Evolutionary conservation across 2,888 invertebrate genomes (phyloP).

Genomic region (Deilephila porcellus): DNA sequence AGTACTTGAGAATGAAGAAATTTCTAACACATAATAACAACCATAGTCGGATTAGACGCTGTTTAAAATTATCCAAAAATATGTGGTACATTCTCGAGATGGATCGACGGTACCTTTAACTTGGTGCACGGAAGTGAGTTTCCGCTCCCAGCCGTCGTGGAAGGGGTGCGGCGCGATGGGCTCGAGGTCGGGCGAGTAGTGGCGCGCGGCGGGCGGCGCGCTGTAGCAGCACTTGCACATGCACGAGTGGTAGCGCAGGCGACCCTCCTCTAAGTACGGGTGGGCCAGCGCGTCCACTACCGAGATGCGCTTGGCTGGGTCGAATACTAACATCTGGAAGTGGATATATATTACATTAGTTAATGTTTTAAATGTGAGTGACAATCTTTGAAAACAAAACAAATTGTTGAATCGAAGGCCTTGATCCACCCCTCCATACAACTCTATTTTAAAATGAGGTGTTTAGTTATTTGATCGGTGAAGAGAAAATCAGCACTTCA

Average conservation of each 20-base stretch:
- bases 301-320: slow-evolving; percentile 98
- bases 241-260: slow-evolving; percentile 99
- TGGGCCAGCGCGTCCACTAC: slow-evolving; percentile 98
- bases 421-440: too few relatives aligned
- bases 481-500: too few relatives aligned
- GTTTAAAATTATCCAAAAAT: neutral
- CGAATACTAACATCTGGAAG: slow-evolving; percentile 98
- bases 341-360: too few relatives aligned
- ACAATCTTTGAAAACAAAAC: too few relatives aligned
- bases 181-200: slow-evolving; percentile 96
- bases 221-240: slow-evolving; percentile 99
- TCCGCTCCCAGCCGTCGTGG: slow-evolving; percentile 98
- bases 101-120: slow-evolving; percentile 98
- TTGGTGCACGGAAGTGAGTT: slow-evolving; percentile 95
- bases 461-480: too few relatives aligned
- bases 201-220: slow-evolving; percentile 85
- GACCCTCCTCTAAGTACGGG: slow-evolving; percentile 98
- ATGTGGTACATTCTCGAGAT: neutral
- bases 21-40: too few relatives aligned
- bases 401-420: too few relatives aligned
- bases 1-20: too few relatives aligned
- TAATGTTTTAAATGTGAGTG: too few relatives aligned
- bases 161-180: slow-evolving; percentile 95
- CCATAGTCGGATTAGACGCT: too few relatives aligned
- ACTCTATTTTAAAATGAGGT: too few relatives aligned